Evolutionary conservation across 2,888 invertebrate genomes (phyloP), one percentile per base, ranked within the genome.

Genomic region (Parelbella ahira): DNA sequence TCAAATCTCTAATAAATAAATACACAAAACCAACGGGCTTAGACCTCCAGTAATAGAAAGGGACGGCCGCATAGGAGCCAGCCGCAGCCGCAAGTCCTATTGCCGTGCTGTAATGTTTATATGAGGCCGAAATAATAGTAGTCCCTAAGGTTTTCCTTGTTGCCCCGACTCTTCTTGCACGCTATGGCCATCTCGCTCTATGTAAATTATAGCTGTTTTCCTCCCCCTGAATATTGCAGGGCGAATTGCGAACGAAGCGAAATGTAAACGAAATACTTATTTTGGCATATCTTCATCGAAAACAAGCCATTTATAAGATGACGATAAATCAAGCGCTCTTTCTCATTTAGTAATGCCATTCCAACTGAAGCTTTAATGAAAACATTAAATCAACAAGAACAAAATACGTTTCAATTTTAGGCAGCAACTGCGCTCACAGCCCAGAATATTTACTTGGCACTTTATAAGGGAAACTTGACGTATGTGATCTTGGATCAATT

Each of bases 131-230:
- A 5, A 18, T 24, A 24, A 36, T 25, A 24, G 33, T 21, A 25
- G 13, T 24, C 28, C 15, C 19, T 29, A 11, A 23, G 24, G 30
- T 36, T 36, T 30, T 39, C 39, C 39, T 21, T 36, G 7, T 37
- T 25, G 5, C 32, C 21, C 19, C 4, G 7, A 24, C 7, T 23
- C 5, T 4, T 19, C 7, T 37, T 43, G 37, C 45, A 28, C 12
- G 39, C 42, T 33, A 23, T 2, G n/a, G 11, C 23, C 19, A 5
- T 42, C 51, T 57, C 66, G 46, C 53, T 69, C 64, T 51, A 56
- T 68, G 68, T 74, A 79, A 74, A 66, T 76, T 75, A 79, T 74
- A 58, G 70, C 68, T 74, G 72, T 81, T 80, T 79, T 77, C 70
- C 73, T 68, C 64, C 68, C 62, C 53, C 58, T 60, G 68, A 69